Percentiles rank a stretch among this genome's conserved stretches.
Conservation (phyloP, 2,888 invertebrate species). For the Orchestes rusci region DNA sequence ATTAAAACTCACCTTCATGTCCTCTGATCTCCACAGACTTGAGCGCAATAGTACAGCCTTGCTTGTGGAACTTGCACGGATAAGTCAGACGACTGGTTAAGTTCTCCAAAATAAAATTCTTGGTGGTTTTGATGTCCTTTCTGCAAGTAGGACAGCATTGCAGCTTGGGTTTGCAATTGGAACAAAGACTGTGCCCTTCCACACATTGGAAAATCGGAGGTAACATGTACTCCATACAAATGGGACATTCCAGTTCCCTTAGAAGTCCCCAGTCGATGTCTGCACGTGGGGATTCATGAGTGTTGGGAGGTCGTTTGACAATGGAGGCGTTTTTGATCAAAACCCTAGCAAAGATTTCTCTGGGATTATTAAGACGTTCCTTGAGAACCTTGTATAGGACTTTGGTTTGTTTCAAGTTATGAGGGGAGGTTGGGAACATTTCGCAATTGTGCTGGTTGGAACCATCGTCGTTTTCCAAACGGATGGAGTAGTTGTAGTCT, state of each 20-base stretch:
- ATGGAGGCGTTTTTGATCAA: constrained; percentile 6
- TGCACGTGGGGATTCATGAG: constrained; percentile 8
- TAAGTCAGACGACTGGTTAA: constrained; percentile 32
- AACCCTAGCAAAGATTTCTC: constrained; percentile 13
- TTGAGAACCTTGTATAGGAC: constrained; percentile 24
- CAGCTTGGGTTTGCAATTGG: constrained; percentile 22
- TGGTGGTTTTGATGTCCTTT: constrained; percentile 29
- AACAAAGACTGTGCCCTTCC: constrained; percentile 38
- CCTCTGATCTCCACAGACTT: constrained; percentile 26
- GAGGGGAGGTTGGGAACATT: constrained; percentile 12
- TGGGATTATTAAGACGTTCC: constrained; percentile 25
- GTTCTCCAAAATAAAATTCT: constrained; percentile 36
- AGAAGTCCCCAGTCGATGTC: constrained; percentile 26
- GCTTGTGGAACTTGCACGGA: constrained; percentile 35
- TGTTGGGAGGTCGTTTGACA: no score
- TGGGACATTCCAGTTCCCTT: constrained; percentile 36
- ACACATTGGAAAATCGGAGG: constrained; percentile 38
- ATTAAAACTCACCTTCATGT: no score
- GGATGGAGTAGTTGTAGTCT: constrained; percentile 22
- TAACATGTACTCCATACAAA: constrained; percentile 37
- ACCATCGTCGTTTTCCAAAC: constrained; percentile 15
- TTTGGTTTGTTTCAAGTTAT: constrained; percentile 25
- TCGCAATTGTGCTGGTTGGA: constrained; percentile 19
- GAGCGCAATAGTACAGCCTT: constrained; percentile 29
- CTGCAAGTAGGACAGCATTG: constrained; percentile 34